Evolutionary conservation across 2,113 vertebrate species (phyloP).

Genomic region (Corydoras sp.): DNA sequence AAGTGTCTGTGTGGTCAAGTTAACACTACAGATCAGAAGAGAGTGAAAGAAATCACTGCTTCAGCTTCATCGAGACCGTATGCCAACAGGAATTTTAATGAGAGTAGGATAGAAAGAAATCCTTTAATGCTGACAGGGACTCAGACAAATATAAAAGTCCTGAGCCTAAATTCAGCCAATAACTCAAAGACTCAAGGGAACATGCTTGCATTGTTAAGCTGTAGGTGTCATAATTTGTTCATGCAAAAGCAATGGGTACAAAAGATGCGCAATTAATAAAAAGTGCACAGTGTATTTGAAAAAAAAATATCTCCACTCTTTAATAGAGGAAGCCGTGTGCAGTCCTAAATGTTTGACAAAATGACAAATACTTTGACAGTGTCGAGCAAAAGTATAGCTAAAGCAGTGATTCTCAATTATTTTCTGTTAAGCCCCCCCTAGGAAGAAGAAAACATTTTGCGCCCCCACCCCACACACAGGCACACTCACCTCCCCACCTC

Average conservation of each 20-base stretch:
- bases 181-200: slow-evolving; percentile 39
- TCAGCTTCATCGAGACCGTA: slow-evolving; percentile 4
- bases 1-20: slow-evolving; percentile 18
- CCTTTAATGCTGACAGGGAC: slow-evolving; percentile 54
- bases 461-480: too few species aligned
- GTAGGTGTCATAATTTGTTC: background rate
- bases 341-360: too few species aligned
- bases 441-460: too few species aligned
- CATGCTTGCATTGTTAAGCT: slow-evolving; percentile 32
- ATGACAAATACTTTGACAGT: too few species aligned
- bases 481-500: too few species aligned
- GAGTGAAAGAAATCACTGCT: slow-evolving; percentile 14
- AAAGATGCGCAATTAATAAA: too few species aligned
- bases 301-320: too few species aligned
- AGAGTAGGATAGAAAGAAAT: slow-evolving; percentile 54
- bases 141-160: slow-evolving; percentile 39
- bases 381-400: too few species aligned
- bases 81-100: slow-evolving; percentile 45
- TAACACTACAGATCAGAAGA: slow-evolving; percentile 3
- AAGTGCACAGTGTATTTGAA: too few species aligned
- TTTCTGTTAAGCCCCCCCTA: too few species aligned
- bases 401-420: too few species aligned
- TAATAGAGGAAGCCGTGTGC: too few species aligned
- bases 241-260: background rate
- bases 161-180: slow-evolving; percentile 33